Conservation (phyloP, 2,113 vertebrate genomes). For the Mobula hypostoma region DNA sequence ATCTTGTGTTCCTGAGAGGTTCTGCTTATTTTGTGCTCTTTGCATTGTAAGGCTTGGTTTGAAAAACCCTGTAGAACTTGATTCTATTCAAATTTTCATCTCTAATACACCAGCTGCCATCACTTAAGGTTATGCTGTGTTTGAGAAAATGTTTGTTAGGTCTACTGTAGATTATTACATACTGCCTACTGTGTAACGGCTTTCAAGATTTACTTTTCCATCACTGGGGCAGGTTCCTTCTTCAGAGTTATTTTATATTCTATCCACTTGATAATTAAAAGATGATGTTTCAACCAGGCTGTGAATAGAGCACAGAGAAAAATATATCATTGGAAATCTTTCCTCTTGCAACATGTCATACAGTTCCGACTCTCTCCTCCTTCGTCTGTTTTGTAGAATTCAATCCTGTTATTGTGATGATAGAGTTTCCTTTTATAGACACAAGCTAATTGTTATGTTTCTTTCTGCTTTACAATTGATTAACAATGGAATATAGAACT, state of each 20-base stretch:
- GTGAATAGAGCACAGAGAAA: too few species aligned
- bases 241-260: not conserved
- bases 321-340: not conserved
- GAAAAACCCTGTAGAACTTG: not conserved
- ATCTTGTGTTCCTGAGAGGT: not conserved
- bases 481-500: not conserved
- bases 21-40: not conserved
- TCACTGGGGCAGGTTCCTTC: not conserved
- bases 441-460: not conserved
- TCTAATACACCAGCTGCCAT: not conserved
- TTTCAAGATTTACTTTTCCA: conserved; percentile 15
- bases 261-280: conserved; percentile 6
- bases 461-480: not conserved
- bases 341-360: not conserved
- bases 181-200: not conserved
- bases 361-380: not conserved
- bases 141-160: not conserved
- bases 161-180: not conserved
- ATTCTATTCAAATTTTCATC: not conserved
- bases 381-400: not conserved
- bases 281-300: not conserved
- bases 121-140: not conserved
- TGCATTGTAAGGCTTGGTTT: not conserved
- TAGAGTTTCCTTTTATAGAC: too few species aligned
- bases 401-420: not conserved